Base-by-base conservation (phyloP, 2,797 vertebrate species). In the Mallotus villosus region DNA sequence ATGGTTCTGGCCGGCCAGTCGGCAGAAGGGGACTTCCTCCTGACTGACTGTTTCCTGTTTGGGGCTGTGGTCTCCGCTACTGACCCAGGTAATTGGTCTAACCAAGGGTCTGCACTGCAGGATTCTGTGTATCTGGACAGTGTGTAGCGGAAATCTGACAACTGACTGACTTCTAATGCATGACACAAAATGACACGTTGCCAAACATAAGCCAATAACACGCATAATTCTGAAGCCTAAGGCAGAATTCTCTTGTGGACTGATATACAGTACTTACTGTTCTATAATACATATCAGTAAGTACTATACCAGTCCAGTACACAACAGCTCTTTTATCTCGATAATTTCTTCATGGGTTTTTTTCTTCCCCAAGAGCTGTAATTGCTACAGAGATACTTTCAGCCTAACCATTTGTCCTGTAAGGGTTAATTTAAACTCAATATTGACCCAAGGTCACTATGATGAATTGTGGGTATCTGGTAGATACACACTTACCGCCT, bases 21-120 rank as follows among this genome's bases (percentile, higher is more conserved):
- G 77, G 82, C 88, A 85, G 86, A 83, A 59, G 89, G 87, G 79
- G 92, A 94, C 85, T 95, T 95, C 86, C 84, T 91, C 82, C 93
- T 96, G 84, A 94, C 90, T 11, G 93, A 96, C 83, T 95, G 94
- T 71, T 90, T 96, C 69, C 89, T 94, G 86, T 97, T 96, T 77
- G 94, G 94, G 69, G 94, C 94, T 0, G 87, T 97, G 86, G 93
- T 96, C 85, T 96, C 95, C 72, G 92, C 94, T 78, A 95, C 93
- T 78, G 95, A 96, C 83, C 94, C 95, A 94, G 94, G 95, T 95
- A 95, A 21, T 58, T 71, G n/a, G 49, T 34, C 68, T 66, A 9
- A 61, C 5, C 19, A 70, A 66, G 21, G 34, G 63, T 46, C 34
- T 41, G 5, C 32, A 34, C 32, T 8, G 7, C 32, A 34, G 32